Percentiles rank a stretch among this genome's conserved stretches.
Evolutionary conservation across 2,797 vertebrate genomes (phyloP).

Genomic region (Adrianichthys oophorus): DNA sequence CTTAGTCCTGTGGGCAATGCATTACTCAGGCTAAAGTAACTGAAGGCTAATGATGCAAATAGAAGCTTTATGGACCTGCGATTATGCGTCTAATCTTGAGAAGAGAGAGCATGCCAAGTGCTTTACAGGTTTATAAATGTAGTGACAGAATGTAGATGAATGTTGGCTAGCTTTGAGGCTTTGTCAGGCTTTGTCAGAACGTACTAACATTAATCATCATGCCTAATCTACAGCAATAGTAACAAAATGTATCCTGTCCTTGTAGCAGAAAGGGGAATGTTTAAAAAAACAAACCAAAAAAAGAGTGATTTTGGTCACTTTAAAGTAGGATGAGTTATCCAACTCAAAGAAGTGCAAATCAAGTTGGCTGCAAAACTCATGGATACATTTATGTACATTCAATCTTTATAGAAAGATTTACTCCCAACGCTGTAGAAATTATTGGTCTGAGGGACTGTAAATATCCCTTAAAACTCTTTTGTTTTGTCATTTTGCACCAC

Average conservation of each 20-base stretch:
- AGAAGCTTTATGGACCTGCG: constrained; percentile 34
- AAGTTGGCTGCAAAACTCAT: background rate
- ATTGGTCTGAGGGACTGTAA: background rate
- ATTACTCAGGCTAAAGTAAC: constrained; percentile 13
- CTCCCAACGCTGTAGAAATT: background rate
- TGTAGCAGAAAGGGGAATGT: background rate
- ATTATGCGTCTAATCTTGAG: constrained; percentile 39
- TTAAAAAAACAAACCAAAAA: background rate
- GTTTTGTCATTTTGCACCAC: background rate
- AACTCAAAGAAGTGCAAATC: background rate
- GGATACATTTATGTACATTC: background rate
- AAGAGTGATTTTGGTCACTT: background rate
- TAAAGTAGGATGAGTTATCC: background rate
- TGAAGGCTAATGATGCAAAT: constrained; percentile 33
- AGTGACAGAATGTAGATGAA: constrained; percentile 8
- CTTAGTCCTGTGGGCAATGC: constrained; percentile 23
- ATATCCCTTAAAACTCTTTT: background rate
- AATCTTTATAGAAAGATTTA: background rate
- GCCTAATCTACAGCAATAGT: background rate
- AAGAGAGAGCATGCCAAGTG: constrained; percentile 10
- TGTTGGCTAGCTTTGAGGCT: constrained; percentile 3
- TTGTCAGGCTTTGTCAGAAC: constrained; percentile 15
- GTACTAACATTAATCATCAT: constrained; percentile 8
- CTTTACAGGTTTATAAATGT: constrained; percentile 23
- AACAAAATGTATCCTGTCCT: background rate